Base-by-base conservation (phyloP, 2,113 vertebrate genomes). In the Menura novaehollandiae region DNA sequence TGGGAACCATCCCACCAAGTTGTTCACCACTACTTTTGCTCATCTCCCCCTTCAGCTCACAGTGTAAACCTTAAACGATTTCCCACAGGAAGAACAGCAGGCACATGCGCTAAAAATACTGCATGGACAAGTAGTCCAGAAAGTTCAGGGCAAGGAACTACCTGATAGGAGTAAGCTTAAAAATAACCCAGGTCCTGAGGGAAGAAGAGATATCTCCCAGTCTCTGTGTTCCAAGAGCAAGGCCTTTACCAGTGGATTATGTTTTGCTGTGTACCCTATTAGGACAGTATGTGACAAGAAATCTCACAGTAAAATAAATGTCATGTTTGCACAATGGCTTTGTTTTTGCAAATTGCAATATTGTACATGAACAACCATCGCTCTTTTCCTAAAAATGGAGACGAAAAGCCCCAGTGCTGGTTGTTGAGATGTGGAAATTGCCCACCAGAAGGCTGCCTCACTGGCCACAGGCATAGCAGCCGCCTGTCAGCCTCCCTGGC, bases 391-490 rank as follows among this genome's bases (percentile, higher is more conserved):
- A 46, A 55, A 91, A 93, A 63, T 2, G 7, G 10, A 85, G 39
- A 89, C 3, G 8, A n/a, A 71, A 55, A 68, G 8, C 4, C 14
- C 15, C 28, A 58, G 1, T 0, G 8, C 3, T n/a, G 24, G 8
- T 33, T 32, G 39, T 1, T 1, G 28, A 60, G 63, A n/a, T 46
- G 51, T 73, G 58, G 53, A 75, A 44, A n/a, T 35, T 60, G 46
- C 20, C 33, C 44, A 64, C 18, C 23, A 80, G 46, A 26, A 47
- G 12, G 10, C 27, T 66, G 12, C 41, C 49, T 43, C 1, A 1
- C 35, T 2, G 2, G 47, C n/a, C 0, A 0, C 39, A 51, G 43
- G 27, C 67, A 67, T 53, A 52, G 55, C 35, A 67, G 27, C 64
- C 56, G 30, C 32, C 68, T 39, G 16, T 35, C 63, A 63, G 67